These are phyloP conservation scores for Premnoplex brunnescens DNA, from an alignment of 2,797 vertebrate genomes.

Conservation along the genomic window DNA sequence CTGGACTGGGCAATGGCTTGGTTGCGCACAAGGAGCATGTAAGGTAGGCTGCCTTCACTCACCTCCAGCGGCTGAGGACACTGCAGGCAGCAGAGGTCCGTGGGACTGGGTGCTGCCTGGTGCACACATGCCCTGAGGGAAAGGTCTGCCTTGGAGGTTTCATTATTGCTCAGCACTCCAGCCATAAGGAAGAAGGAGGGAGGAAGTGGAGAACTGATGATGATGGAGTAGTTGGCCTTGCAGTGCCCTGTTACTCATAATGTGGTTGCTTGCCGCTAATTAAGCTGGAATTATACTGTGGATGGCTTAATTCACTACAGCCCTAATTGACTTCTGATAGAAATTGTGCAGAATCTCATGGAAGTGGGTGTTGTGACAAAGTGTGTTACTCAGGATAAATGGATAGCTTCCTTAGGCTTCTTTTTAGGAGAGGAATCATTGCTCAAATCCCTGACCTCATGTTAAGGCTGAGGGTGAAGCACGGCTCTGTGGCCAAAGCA, in stretches of 20 bases:
- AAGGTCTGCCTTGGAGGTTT: not conserved
- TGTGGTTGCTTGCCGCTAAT: not conserved
- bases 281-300: not conserved
- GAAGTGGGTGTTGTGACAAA: not conserved
- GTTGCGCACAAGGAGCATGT: not conserved
- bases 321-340: not conserved
- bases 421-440: not conserved
- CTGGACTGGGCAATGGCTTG: fast-evolving
- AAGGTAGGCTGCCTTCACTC: not conserved
- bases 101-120: not conserved
- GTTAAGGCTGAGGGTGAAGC: not conserved
- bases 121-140: fast-evolving
- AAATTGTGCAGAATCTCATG: not conserved
- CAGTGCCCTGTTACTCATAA: fast-evolving
- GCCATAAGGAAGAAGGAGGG: not conserved
- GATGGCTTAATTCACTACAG: not conserved
- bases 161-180: not conserved
- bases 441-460: not conserved
- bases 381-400: not conserved
- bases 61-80: not conserved
- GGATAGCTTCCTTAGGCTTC: not conserved
- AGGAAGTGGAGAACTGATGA: not conserved
- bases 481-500: not conserved
- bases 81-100: fast-evolving
- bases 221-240: not conserved